Evolutionary conservation across 2,113 vertebrate genomes (phyloP).

Genomic region (Dipodomys merriami): DNA sequence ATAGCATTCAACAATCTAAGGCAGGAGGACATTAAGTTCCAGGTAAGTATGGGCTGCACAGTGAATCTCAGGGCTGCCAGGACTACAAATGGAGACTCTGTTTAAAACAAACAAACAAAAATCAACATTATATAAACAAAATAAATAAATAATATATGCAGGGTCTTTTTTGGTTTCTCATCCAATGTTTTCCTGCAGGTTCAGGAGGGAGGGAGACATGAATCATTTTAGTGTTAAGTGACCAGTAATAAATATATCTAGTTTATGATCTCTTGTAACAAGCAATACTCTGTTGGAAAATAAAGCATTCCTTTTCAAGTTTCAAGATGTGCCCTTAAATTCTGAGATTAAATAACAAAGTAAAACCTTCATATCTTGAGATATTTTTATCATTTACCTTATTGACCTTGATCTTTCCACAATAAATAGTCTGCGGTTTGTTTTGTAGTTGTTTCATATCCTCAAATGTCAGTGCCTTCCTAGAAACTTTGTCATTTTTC

Average conservation of each 20-base stretch:
- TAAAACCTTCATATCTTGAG: not conserved
- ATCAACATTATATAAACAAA: not conserved
- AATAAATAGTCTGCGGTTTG: not conserved
- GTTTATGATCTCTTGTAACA: not conserved
- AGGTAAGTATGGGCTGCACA: too few relatives aligned
- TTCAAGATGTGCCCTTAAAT: not conserved
- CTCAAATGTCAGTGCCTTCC: slow-evolving; percentile 47
- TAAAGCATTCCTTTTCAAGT: not conserved
- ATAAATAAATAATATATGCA: not conserved
- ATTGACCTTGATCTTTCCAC: slow-evolving; percentile 43
- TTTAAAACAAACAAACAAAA: not conserved
- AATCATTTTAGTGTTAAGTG: not conserved
- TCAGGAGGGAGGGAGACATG: not conserved
- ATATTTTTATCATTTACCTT: slow-evolving; percentile 33
- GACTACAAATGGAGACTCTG: not conserved
- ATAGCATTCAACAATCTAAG: rapidly evolving
- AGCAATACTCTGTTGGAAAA: not conserved
- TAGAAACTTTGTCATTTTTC: slow-evolving; percentile 29
- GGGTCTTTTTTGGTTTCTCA: not conserved
- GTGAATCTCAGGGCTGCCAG: not conserved
- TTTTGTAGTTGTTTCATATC: slow-evolving; percentile 30
- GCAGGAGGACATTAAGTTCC: not conserved
- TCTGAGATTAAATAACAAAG: slow-evolving; percentile 12
- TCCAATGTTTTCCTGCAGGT: not conserved
- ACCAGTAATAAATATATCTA: not conserved